Evolutionary conservation across 2,113 vertebrate genomes (phyloP), one percentile per base, ranked within the genome.

Genomic region (Hirundichthys speculiger): DNA sequence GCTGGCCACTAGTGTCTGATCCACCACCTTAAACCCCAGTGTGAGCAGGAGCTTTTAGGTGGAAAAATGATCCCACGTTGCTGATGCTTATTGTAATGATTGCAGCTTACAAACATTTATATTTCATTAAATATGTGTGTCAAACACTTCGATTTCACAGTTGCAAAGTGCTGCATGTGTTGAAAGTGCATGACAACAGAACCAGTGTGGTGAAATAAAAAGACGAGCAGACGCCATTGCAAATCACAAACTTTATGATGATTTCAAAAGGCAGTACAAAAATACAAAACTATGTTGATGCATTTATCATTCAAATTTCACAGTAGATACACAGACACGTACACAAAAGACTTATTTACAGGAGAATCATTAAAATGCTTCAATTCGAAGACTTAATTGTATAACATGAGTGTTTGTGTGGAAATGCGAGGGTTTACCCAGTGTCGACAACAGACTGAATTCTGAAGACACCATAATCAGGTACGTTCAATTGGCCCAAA

Each of bases 241-340:
- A 86, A 76, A 64, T 79, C 75, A 68, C 79, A 80, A 77, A 74
- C 69, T 93, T 89, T 90, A 79, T 76, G 86, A 81, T 74, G 77
- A 75, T 83, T 70, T 86, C 72, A 87, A 80, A 81, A 78, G 79
- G 64, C 69, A 92, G 90, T 94, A 92, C 87, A 94, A 94, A 93
- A 93, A 94, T 94, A 94, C 90, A 94, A 92, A 94, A 94, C 94
- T 91, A 91, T 82, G 89, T 91, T 79, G 84, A 88, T 91, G 89
- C 67, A 92, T 89, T 90, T 78, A 77, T 88, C 85, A 86, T 89
- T 90, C 66, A 73, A 71, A 87, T 89, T 93, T 94, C 89, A 94
- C 93, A 92, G 90, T 87, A 90, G 82, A 83, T 89, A 90, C 88
- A 90, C 63, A 84, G 59, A 63, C 72, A 78, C 65, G 66, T 82